phyloP scores from a whole-genome alignment of 2,113 vertebrate species.

The Trinectes maculatus region DNA sequence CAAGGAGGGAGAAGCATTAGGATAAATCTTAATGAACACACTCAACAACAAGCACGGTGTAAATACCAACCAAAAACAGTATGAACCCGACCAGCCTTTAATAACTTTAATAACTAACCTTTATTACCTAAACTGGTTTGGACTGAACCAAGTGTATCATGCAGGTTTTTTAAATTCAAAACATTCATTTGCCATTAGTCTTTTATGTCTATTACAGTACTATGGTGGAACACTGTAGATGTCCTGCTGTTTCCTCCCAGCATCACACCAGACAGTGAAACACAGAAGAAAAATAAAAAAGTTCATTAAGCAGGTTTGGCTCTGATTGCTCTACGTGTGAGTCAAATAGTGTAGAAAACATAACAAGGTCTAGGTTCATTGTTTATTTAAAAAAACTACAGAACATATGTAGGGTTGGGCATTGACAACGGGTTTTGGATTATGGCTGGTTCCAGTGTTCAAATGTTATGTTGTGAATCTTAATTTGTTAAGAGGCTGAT shows the following conservation, averaged over 20 bases:
- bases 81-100: constrained; percentile 72
- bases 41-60: constrained; percentile 58
- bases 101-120: constrained; percentile 59
- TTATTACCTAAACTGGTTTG: constrained; percentile 50
- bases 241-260: constrained; percentile 94
- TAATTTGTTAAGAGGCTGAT: background rate
- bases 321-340: constrained; percentile 27
- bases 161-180: constrained; percentile 68
- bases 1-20: constrained; percentile 77
- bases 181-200: constrained; percentile 56
- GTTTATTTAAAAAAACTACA: constrained; percentile 5
- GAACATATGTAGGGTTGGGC: constrained; percentile 44
- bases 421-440: constrained; percentile 15
- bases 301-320: constrained; percentile 44
- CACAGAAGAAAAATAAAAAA: constrained; percentile 66
- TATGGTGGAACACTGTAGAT: constrained; percentile 76
- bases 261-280: constrained; percentile 89
- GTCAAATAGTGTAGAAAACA: constrained; percentile 7
- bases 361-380: constrained; percentile 22
- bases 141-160: constrained; percentile 84
- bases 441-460: background rate
- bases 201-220: constrained; percentile 66
- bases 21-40: constrained; percentile 8
- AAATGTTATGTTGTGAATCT: background rate
- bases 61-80: constrained; percentile 66